Evolutionary conservation across 2,113 vertebrate species (phyloP), one percentile per base, ranked within the genome.

Genomic region (Neogobius melanostomus): DNA sequence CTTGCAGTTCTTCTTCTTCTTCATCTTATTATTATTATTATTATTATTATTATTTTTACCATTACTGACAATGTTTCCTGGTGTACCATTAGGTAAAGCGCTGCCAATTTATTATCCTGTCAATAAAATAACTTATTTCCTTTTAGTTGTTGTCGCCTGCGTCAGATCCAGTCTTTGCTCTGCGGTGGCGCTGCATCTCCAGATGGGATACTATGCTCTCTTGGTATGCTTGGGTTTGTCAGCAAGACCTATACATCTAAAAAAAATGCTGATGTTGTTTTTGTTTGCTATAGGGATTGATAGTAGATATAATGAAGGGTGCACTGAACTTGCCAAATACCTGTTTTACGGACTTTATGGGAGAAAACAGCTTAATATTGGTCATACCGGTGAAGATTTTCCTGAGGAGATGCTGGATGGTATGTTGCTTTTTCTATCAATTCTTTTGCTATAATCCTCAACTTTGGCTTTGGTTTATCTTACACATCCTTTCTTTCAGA

Each of bases 301-400:
- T 82, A 99, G 97, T 83, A 92, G 97, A 44, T 99, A 98, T 83
- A 99, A 98, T 48, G 95, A 95, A 72, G 98, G 98, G 6, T 99
- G 97, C 91, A 92, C 92, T 69, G 98, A 99, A 77, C 91, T 99
- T 82, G 96, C 97, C 0, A 95, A 95, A 83, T 98, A 96, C 53
- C 94, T 99, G 72, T 95, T 99, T 68, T 96, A 96, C 77, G 96
- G 93, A 71, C 90, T 98, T n/a, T 98, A 98, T 64, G 95, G 91
- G 79, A 93, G 93, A 76, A 94, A 83, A 81, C 92, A 89, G 83
- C 86, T 91, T 0, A 94, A 94, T 77, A 86, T 95, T 43, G 95
- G 96, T 42, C 90, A 93, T 78, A 89, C 86, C 0, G 69, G 79
- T 9, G 91, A 91, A 6, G 97, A 94, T 11, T 97, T 97, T 88